Evolutionary conservation across 2,888 invertebrate species (phyloP).

Genomic region (Diaphora mendica): DNA sequence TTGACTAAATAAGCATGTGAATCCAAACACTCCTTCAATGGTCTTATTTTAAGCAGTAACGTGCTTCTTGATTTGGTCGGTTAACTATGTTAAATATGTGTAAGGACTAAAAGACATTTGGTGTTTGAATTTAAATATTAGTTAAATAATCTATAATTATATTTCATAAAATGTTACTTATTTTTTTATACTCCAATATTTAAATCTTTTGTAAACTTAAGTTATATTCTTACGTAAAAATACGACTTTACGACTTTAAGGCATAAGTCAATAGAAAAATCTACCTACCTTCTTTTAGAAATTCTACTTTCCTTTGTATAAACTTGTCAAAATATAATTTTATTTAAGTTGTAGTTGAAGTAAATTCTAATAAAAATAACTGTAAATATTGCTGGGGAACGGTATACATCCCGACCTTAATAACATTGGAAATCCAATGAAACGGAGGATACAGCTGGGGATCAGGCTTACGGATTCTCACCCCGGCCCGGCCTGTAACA

Average conservation of each 20-base stretch:
- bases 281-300: neutral
- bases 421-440: slow-evolving; percentile 62
- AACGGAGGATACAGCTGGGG: slow-evolving; percentile 59
- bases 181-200: too few relatives aligned
- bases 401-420: slow-evolving; percentile 51
- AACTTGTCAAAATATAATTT: neutral
- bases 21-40: slow-evolving; percentile 50
- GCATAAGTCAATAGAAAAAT: neutral
- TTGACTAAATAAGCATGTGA: slow-evolving; percentile 35
- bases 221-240: neutral
- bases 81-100: slow-evolving; percentile 51
- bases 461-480: slow-evolving; percentile 60
- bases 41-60: slow-evolving; percentile 49
- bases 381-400: slow-evolving; percentile 18
- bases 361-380: neutral
- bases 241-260: neutral
- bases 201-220: neutral
- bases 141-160: too few relatives aligned
- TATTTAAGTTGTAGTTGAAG: neutral
- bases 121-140: slow-evolving; percentile 52
- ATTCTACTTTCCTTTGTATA: neutral
- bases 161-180: too few relatives aligned
- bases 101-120: slow-evolving; percentile 53
- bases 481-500: slow-evolving; percentile 64
- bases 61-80: slow-evolving; percentile 61